Percentiles rank a stretch among this genome's conserved stretches.
Evolutionary conservation across 2,888 invertebrate genomes (phyloP).

Genomic region (Spilosoma lubricipeda): DNA sequence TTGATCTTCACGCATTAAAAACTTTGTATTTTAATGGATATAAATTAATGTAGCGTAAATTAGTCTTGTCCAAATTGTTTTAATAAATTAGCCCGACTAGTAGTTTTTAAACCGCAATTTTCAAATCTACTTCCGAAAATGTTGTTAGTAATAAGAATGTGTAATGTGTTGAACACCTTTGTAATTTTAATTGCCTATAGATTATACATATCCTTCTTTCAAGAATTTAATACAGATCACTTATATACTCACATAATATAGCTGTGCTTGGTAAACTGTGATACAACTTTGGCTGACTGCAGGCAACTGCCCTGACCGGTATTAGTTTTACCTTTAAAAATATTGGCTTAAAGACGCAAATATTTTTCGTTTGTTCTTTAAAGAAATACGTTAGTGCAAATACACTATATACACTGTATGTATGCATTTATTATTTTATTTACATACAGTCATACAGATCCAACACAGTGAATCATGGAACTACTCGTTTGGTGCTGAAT

Average conservation of each 20-base stretch:
- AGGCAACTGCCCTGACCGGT: not conserved
- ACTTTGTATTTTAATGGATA: not conserved
- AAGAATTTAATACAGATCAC: conserved; percentile 1
- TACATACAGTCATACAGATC: conserved; percentile 47
- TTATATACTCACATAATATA: not conserved
- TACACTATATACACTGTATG: not conserved
- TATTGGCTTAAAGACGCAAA: not conserved
- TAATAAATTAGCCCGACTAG: not conserved
- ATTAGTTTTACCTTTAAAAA: not conserved
- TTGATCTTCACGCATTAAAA: conserved; percentile 12
- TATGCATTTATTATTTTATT: not conserved
- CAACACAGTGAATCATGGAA: conserved; percentile 69
- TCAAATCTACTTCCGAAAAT: conserved; percentile 12
- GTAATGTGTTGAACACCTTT: conserved; percentile 5
- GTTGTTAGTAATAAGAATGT: conserved; percentile 6
- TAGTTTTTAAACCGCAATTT: conserved; percentile 1
- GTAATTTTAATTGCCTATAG: not conserved
- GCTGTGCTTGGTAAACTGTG: not conserved
- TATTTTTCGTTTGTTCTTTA: too few relatives aligned
- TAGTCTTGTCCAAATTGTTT: not conserved
- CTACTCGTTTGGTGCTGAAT: conserved; percentile 67
- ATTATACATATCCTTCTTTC: not conserved
- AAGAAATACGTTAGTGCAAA: not conserved
- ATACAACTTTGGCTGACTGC: not conserved
- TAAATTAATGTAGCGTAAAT: not conserved